phyloP scores from a whole-genome alignment of 2,113 vertebrate genomes.

The Formicarius rufipectus region DNA sequence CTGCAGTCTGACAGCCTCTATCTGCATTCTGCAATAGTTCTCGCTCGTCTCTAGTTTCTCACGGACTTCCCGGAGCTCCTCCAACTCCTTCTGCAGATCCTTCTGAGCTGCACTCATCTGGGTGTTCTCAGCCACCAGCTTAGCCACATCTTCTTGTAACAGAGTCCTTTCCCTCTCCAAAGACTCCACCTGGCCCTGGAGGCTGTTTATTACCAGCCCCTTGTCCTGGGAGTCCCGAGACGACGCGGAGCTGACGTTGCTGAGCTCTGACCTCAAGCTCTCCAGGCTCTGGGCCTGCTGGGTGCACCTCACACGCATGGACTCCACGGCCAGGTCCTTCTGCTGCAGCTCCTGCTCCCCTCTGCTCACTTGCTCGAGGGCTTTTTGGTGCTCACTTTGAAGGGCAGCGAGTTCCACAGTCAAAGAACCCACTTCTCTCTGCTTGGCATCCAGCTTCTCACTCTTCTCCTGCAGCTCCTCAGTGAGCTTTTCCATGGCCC shows the following conservation, averaged over 20 bases:
- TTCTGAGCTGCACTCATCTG: slow-evolving; percentile 51
- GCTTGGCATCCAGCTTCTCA: slow-evolving; percentile 51
- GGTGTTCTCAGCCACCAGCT: slow-evolving; percentile 72
- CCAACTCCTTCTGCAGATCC: slow-evolving; percentile 59
- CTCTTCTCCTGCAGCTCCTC: slow-evolving; percentile 76
- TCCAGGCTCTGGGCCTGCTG: slow-evolving; percentile 75
- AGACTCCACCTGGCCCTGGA: slow-evolving; percentile 57
- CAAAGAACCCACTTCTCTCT: slow-evolving; percentile 65
- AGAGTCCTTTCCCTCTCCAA: slow-evolving; percentile 66
- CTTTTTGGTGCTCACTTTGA: slow-evolving; percentile 76
- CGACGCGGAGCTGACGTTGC: slow-evolving; percentile 69
- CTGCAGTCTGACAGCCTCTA: slow-evolving; percentile 50
- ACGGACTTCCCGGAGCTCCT: slow-evolving; percentile 66
- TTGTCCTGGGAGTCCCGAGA: slow-evolving; percentile 66
- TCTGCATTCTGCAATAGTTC: slow-evolving; percentile 69
- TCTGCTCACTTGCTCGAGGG: slow-evolving; percentile 68
- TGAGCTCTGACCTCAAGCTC: slow-evolving; percentile 69
- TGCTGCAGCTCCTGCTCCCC: slow-evolving; percentile 76
- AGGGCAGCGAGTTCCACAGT: slow-evolving; percentile 74
- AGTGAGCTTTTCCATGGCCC: slow-evolving; percentile 39
- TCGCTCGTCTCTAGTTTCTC: slow-evolving; percentile 73
- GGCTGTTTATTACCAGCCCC: slow-evolving; percentile 12
- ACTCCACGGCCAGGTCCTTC: slow-evolving; percentile 76
- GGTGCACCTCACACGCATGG: slow-evolving; percentile 72
- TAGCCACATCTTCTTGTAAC: slow-evolving; percentile 69